A percentile compares a stretch with the other conserved stretches of the same genome.
Evolutionary conservation across 2,888 invertebrate genomes (phyloP).

Genomic region (Drosophila rellima): DNA sequence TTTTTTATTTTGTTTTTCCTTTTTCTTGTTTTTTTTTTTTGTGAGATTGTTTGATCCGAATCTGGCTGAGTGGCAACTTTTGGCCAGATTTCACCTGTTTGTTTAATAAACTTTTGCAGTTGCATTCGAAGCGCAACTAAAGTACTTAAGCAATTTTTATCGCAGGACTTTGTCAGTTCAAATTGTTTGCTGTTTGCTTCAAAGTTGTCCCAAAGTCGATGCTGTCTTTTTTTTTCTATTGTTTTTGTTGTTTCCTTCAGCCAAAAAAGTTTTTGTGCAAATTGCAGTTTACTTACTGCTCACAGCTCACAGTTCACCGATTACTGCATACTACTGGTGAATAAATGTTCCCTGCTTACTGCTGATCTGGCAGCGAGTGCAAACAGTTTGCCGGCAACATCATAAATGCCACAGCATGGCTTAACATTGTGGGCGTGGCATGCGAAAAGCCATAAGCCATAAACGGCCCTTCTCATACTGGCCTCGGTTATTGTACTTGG

Average conservation of each 20-base stretch:
- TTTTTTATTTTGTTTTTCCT: constrained; percentile 11
- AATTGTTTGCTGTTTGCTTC: constrained; percentile 72
- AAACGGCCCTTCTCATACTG: constrained; percentile 1
- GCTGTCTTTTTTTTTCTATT: not conserved
- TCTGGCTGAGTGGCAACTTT: constrained; percentile 54
- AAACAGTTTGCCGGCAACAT: constrained; percentile 55
- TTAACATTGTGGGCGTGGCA: constrained; percentile 59
- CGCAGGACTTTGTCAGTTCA: constrained; percentile 77
- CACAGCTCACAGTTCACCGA: constrained; percentile 6
- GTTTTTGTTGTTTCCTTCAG: constrained; percentile 22
- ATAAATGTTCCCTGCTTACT: not conserved
- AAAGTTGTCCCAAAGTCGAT: constrained; percentile 63
- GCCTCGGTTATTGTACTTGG: constrained; percentile 61
- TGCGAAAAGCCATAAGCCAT: constrained; percentile 36
- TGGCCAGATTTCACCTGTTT: constrained; percentile 70
- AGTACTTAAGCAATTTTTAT: constrained; percentile 79
- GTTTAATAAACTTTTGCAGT: constrained; percentile 68
- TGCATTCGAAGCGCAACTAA: constrained; percentile 61
- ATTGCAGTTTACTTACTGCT: constrained; percentile 68
- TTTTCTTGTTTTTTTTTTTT: constrained; percentile 22
- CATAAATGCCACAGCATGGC: constrained; percentile 67
- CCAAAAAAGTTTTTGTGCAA: constrained; percentile 51
- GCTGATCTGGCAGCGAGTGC: constrained; percentile 19
- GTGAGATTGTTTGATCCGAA: constrained; percentile 40
- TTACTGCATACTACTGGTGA: not conserved